These are phyloP conservation scores for Anguilla megastoma DNA, from an alignment of 2,797 vertebrate genomes.

Conservation along the genomic window DNA sequence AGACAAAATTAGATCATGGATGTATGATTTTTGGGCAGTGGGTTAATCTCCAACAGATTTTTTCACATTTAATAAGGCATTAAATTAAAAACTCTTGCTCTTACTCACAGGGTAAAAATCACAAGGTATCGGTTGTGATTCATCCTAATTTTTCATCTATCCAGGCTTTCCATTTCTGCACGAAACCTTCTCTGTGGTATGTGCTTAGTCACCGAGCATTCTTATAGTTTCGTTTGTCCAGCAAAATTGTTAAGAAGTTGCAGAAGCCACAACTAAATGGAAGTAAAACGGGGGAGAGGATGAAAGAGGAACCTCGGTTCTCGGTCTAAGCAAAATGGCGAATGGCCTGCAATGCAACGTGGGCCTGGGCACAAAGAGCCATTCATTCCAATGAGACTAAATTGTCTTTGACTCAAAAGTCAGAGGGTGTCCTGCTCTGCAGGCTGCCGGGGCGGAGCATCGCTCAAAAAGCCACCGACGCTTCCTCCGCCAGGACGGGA, in stretches of 20 bases:
- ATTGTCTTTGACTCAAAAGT: not conserved
- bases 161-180: not conserved
- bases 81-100: not conserved
- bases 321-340: not conserved
- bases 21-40: not conserved
- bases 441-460: not conserved
- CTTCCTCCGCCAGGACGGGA: not conserved
- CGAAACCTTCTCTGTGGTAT: not conserved
- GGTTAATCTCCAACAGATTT: conserved; percentile 4
- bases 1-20: not conserved
- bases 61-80: not conserved
- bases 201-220: not conserved
- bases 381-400: not conserved
- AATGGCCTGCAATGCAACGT: not conserved
- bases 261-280: not conserved
- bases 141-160: not conserved
- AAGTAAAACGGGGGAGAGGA: not conserved
- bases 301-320: not conserved
- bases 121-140: not conserved
- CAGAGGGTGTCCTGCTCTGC: not conserved
- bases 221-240: not conserved
- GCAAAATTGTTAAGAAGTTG: not conserved
- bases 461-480: not conserved
- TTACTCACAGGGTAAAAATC: not conserved
- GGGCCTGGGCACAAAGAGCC: not conserved